These are phyloP conservation scores for Macrocentrus cingulum DNA, from an alignment of 1,140 invertebrate species.

Conservation along the genomic window DNA sequence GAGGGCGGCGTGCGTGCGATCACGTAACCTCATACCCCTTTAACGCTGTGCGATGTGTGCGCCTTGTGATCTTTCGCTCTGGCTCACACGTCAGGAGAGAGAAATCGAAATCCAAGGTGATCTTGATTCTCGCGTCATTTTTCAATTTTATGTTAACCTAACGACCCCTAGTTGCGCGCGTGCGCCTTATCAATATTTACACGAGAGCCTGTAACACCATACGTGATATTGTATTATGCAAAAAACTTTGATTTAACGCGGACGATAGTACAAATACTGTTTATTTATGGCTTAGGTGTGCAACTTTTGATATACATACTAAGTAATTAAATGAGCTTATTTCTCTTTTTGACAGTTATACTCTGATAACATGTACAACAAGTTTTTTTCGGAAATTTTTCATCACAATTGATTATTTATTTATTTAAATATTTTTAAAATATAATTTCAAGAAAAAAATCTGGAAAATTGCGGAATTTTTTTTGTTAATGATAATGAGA, in stretches of 20 bases:
- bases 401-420: too few relatives aligned
- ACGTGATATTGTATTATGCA: constrained; percentile 1
- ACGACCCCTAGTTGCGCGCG: background rate
- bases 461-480: too few relatives aligned
- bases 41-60: background rate
- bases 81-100: background rate
- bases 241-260: background rate
- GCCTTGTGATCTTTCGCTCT: too few relatives aligned
- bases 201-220: constrained; percentile 1
- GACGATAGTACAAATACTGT: background rate
- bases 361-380: too few relatives aligned
- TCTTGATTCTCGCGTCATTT: background rate
- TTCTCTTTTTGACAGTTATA: too few relatives aligned
- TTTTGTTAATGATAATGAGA: too few relatives aligned
- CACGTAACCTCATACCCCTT: constrained; percentile 4
- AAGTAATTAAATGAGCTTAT: too few relatives aligned
- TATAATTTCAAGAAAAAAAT: too few relatives aligned
- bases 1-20: background rate
- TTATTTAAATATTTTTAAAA: too few relatives aligned
- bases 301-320: background rate
- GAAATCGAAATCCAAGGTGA: constrained; percentile 10
- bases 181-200: background rate
- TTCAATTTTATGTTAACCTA: constrained; percentile 9
- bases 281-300: background rate
- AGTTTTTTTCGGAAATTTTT: too few relatives aligned